Percentiles rank a stretch among this genome's conserved stretches.
Evolutionary conservation across 2,888 invertebrate genomes (phyloP).

Genomic region (Mythimna vitellina): DNA sequence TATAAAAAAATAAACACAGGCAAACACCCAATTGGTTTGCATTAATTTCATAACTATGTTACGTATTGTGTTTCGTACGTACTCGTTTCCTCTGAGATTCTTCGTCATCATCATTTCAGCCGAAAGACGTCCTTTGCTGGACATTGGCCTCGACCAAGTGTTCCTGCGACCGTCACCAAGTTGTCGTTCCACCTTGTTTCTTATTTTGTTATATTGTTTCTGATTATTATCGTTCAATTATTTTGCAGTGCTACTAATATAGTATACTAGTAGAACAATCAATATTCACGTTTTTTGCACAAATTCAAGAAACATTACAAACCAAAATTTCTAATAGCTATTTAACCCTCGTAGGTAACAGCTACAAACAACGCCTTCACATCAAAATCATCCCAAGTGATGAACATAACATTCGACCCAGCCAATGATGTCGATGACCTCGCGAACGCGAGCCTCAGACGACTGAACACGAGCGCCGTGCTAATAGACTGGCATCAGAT

Average conservation of each 20-base stretch:
- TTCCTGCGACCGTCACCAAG: no score
- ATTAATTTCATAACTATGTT: no score
- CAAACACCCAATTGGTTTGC: no score
- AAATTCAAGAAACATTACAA: neutral
- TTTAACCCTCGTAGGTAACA: slow-evolving; percentile 86
- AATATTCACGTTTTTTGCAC: neutral
- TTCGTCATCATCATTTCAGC: no score
- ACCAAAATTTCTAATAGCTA: neutral
- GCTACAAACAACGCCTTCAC: slow-evolving; percentile 92
- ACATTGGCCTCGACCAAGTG: no score
- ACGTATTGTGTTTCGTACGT: no score
- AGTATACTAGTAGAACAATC: neutral
- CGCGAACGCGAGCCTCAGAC: slow-evolving; percentile 87
- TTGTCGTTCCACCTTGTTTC: no score
- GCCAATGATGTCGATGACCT: slow-evolving; percentile 92
- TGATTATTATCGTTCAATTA: neutral
- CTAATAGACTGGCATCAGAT: slow-evolving; percentile 91
- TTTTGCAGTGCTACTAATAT: neutral
- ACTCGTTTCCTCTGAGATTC: no score
- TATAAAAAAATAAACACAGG: no score
- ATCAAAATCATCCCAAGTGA: slow-evolving; percentile 91
- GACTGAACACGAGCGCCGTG: slow-evolving; percentile 88
- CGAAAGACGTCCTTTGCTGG: no score
- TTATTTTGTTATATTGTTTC: neutral
- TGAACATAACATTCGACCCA: slow-evolving; percentile 91